Percentiles rank a stretch among this genome's conserved stretches.
Conservation (phyloP, 2,888 invertebrate species). For the Dryadula phaetusa region DNA sequence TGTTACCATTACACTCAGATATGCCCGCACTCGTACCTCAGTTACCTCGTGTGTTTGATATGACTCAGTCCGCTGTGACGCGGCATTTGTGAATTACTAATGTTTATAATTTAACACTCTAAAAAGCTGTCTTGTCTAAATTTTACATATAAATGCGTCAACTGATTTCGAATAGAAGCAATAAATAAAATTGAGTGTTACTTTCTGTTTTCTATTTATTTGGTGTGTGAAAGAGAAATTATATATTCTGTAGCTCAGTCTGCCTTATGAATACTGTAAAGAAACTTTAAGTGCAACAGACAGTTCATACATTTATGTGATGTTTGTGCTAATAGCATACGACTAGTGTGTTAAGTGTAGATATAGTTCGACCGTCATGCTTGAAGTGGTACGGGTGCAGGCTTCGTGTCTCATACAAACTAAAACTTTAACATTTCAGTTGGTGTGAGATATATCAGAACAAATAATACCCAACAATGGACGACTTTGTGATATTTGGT, state of each 20-base stretch:
- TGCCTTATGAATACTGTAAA: constrained; percentile 29
- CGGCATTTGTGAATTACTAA: not conserved
- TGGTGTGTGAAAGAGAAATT: constrained; percentile 24
- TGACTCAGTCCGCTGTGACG: constrained; percentile 27
- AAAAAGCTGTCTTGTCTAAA: constrained; percentile 33
- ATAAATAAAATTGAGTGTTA: constrained; percentile 18
- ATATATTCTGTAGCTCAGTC: constrained; percentile 25
- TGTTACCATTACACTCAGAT: constrained; percentile 86
- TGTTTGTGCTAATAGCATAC: constrained; percentile 51
- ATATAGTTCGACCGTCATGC: constrained; percentile 72
- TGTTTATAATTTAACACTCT: constrained; percentile 1
- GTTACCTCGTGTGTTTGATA: constrained; percentile 40
- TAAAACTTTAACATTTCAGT: constrained; percentile 45
- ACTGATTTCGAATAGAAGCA: constrained; percentile 28
- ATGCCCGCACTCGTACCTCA: constrained; percentile 72
- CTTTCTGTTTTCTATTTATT: constrained; percentile 17
- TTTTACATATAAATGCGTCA: constrained; percentile 32
- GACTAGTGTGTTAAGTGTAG: constrained; percentile 57
- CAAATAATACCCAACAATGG: constrained; percentile 67
- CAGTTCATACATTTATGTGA: constrained; percentile 50
- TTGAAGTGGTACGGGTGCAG: constrained; percentile 81
- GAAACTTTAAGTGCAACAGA: constrained; percentile 43
- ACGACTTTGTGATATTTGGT: constrained; percentile 74
- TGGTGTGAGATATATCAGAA: constrained; percentile 66
- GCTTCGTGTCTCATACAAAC: constrained; percentile 69